Evolutionary conservation across 2,113 vertebrate genomes (phyloP), one percentile per base, ranked within the genome.

Genomic region (Vidua macroura): DNA sequence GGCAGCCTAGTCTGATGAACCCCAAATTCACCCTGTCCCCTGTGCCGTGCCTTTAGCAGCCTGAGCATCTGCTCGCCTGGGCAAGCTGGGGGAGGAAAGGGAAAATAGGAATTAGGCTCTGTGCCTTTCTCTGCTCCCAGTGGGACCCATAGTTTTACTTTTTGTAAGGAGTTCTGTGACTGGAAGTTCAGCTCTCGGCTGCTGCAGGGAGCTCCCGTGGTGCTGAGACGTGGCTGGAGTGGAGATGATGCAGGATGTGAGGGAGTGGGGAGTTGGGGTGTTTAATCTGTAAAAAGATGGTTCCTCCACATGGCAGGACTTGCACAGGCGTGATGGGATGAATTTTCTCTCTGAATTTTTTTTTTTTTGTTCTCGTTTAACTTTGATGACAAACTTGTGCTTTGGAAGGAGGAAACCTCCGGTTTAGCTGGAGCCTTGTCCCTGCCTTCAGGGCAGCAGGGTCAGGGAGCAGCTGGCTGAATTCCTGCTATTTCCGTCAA

Each of bases 211-310:
- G 92, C 58, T 92, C 58, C 92, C 0, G 13, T 28, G 68, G 87
- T 43, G 74, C 78, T 87, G 13, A 14, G 94, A 39, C 2, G 3
- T 2, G 86, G 79, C 83, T 76, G 93, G 79, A 88, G 67, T 7
- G 13, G 81, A 89, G 96, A 78, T 25, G 60, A 59, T 93, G 82
- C 75, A 56, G 93, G 90, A 88, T 90, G 90, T 79, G 90, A 86
- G 90, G 5, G 70, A 83, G 33, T 37, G 2, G 88, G 74, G 39
- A 80, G 62, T 49, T 3, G 13, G 25, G 59, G 44, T 19, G 56
- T 78, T 94, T 53, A 83, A 93, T 94, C 83, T 80, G 83, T 69
- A 55, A 88, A 83, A 92, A 88, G 86, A 46, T 5, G 1, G 62
- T 91, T 93, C 94, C 74, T 81, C 39, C 80, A 28, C 86, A 63